Evolutionary conservation across 2,113 vertebrate genomes (phyloP), one percentile per base, ranked within the genome.

Genomic region (Candoia aspera): DNA sequence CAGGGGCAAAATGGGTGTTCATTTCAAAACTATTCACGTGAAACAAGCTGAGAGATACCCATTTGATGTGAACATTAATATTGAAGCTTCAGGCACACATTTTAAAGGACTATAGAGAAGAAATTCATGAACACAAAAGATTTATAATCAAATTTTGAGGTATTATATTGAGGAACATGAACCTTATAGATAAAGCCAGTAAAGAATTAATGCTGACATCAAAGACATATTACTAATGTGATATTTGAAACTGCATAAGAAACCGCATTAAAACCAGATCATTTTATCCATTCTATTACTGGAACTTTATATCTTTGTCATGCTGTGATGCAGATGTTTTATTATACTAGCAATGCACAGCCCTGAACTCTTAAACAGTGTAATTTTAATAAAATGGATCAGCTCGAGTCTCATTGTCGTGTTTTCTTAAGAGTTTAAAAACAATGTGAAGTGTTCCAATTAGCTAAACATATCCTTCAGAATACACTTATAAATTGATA

Each of bases 1-100:
- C 68, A 46, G 87, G 93, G 95, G 87, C 23, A 95, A 92, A 95
- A 90, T 88, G 12, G 79, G 59, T 73, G 84, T 96, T 83, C 79
- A 95, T 73, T 97, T 93, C 49, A 96, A 95, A 96, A 96, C 97
- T 93, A 96, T 96, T 33, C 92, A 95, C 2, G 95, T 97, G 85
- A 94, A 91, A 58, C 96, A 97, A 95, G 93, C 94, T 49, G 86
- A 93, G 92, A 96, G 62, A 95, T 46, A 4, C 24, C 88, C 93
- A 37, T 68, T 49, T 59, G 1, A 0, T 0, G 11, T 2, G 24
- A 84, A 73, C 87, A 24, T 24, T n/a, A 46, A 55, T 15, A 24
- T 8, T n/a, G 62, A 54, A 68, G 3, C 58, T 87, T 24, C 58
- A 68, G 8, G 21, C 29, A 87, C 2, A 17, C 42, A 46, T 37